Evolutionary conservation across 2,113 vertebrate genomes (phyloP).

Genomic region (Boleophthalmus pectinirostris): DNA sequence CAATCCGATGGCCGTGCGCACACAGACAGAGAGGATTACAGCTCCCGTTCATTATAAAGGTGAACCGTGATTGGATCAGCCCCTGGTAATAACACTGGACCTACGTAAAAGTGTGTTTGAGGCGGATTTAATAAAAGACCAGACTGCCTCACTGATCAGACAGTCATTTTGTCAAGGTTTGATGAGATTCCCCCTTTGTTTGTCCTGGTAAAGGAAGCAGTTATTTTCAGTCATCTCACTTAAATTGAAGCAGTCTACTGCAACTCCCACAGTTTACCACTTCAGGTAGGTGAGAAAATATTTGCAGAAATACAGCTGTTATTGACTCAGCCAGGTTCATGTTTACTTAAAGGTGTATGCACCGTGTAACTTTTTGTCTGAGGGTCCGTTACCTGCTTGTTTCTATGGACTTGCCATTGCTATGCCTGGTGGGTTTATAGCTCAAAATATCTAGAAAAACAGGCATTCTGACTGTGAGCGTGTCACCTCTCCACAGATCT

Average conservation of each 20-base stretch:
- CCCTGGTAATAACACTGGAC: constrained; percentile 25
- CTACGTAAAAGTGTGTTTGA: constrained; percentile 11
- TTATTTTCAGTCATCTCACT: background rate
- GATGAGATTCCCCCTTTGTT: background rate
- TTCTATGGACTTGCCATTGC: no score
- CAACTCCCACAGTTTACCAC: background rate
- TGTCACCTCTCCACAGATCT: no score
- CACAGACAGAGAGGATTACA: constrained; percentile 53
- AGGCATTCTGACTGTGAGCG: no score
- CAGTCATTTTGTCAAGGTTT: background rate
- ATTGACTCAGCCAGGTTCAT: background rate
- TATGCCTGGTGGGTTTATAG: no score
- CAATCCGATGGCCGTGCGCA: constrained; percentile 35
- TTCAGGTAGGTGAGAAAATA: background rate
- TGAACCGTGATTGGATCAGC: constrained; percentile 26
- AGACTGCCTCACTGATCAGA: constrained; percentile 8
- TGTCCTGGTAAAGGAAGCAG: background rate
- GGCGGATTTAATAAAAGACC: constrained; percentile 32
- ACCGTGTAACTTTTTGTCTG: no score
- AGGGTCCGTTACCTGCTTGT: no score
- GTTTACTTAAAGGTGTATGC: background rate
- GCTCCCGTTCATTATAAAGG: constrained; percentile 37
- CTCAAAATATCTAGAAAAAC: no score
- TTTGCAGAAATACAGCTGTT: background rate
- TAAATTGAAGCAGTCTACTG: background rate